Conservation (phyloP, 2,113 vertebrate species). For the Zapus hudsonius region DNA sequence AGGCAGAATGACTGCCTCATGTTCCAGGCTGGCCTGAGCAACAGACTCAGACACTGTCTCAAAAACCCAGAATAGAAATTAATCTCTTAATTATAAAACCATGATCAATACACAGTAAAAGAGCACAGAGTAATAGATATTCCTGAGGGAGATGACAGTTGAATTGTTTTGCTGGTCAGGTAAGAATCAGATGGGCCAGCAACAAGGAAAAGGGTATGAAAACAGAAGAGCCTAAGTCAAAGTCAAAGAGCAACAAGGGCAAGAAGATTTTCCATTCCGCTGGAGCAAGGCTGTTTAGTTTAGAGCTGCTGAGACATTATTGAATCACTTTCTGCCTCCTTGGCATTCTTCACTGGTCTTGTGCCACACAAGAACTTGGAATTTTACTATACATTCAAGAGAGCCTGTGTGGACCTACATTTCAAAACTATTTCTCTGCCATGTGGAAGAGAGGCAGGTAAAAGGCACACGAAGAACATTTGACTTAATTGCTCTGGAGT, state of each 20-base stretch:
- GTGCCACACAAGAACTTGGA: neutral
- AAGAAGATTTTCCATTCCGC: neutral
- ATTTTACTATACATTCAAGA: conserved; percentile 26
- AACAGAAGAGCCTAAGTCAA: conserved; percentile 40
- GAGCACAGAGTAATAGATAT: neutral
- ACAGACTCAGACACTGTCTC: neutral
- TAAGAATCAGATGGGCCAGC: neutral
- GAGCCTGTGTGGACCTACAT: neutral
- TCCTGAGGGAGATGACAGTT: neutral
- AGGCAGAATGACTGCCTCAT: neutral
- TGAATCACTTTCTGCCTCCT: neutral
- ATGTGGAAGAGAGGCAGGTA: neutral
- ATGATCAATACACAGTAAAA: neutral
- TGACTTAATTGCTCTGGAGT: neutral
- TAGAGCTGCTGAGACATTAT: neutral
- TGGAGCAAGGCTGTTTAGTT: neutral
- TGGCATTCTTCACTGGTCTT: neutral
- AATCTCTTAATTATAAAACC: conserved; percentile 44
- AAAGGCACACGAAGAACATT: neutral
- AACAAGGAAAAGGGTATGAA: neutral
- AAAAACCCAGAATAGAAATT: neutral
- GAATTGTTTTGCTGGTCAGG: conserved; percentile 36
- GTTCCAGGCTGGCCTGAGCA: neutral
- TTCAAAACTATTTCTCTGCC: conserved; percentile 24
- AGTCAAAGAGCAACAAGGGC: neutral